These are phyloP conservation scores for Melitaea athalia DNA, from an alignment of 2,888 invertebrate genomes.

Conservation along the genomic window DNA sequence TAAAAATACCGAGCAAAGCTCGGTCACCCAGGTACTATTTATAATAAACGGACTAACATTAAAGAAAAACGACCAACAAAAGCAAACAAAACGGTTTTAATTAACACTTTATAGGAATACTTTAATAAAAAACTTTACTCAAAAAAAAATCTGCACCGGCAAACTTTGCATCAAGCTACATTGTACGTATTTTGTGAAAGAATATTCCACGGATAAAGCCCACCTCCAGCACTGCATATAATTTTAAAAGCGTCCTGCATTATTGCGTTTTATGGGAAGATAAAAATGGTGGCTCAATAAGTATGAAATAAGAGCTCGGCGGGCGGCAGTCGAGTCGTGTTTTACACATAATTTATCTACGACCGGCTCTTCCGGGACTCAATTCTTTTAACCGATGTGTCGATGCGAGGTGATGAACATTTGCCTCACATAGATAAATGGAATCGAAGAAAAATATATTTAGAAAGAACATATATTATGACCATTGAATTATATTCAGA, in stretches of 20 bases:
- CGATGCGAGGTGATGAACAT: conserved; percentile 36
- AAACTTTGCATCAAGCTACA: conserved; percentile 24
- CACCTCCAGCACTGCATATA: conserved; percentile 49
- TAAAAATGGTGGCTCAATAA: conserved; percentile 72
- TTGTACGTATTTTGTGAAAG: conserved; percentile 35
- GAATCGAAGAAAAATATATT: background rate
- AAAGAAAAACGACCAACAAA: background rate
- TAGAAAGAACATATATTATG: background rate
- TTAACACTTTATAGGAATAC: background rate
- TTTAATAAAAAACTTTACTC: conserved; percentile 20
- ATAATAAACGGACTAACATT: background rate
- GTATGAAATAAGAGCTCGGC: conserved; percentile 63
- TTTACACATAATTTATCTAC: conserved; percentile 46
- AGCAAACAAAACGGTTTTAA: background rate
- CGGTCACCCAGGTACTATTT: too few relatives aligned
- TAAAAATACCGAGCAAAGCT: too few relatives aligned
- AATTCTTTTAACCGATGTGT: conserved; percentile 41
- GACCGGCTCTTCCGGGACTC: conserved; percentile 42
- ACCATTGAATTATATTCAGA: background rate
- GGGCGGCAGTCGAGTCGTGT: conserved; percentile 40
- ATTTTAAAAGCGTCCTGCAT: conserved; percentile 66
- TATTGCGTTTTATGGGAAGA: conserved; percentile 66
- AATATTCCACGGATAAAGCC: conserved; percentile 41
- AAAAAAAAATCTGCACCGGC: conserved; percentile 25
- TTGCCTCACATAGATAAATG: conserved; percentile 11